Conservation (phyloP, 2,888 invertebrate species). For the Hydriomena furcata region DNA sequence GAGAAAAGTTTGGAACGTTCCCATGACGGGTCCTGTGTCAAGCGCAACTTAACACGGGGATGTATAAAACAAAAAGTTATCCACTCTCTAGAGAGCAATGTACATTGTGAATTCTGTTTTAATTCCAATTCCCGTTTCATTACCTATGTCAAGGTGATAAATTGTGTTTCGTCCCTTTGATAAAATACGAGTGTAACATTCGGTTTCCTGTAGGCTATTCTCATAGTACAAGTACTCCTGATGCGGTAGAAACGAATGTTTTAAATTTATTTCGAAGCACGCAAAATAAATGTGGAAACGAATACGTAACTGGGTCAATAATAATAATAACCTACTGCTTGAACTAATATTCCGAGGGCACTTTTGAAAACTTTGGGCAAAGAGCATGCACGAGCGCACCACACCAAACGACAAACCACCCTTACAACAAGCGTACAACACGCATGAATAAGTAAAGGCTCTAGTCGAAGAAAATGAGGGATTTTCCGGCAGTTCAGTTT, state of each 20-base stretch:
- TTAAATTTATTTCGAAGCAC: conserved; percentile 3
- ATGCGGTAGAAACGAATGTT: not conserved
- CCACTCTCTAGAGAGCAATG: conserved; percentile 41
- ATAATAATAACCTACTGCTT: no score
- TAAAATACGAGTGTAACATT: conserved; percentile 6
- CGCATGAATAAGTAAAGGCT: conserved; percentile 63
- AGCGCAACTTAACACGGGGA: conserved; percentile 57
- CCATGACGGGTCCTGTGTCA: conserved; percentile 56
- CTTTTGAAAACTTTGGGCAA: conserved; percentile 23
- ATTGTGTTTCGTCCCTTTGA: conserved; percentile 25
- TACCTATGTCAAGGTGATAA: conserved; percentile 31
- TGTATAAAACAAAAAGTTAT: conserved; percentile 60
- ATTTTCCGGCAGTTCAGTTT: conserved; percentile 57
- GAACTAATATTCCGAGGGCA: conserved; percentile 22
- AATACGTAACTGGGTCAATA: conserved; percentile 18
- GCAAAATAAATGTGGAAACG: conserved; percentile 3
- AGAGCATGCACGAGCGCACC: conserved; percentile 23
- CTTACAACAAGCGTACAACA: conserved; percentile 39
- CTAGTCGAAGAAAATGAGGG: conserved; percentile 60
- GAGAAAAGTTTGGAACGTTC: conserved; percentile 66
- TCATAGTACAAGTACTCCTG: not conserved
- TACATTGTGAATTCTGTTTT: conserved; percentile 38
- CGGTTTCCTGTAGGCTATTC: not conserved
- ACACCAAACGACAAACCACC: conserved; percentile 40
- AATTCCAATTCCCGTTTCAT: conserved; percentile 43